Base-by-base conservation (phyloP, 2,888 invertebrate genomes). In the Dicranocentrus wangi region DNA sequence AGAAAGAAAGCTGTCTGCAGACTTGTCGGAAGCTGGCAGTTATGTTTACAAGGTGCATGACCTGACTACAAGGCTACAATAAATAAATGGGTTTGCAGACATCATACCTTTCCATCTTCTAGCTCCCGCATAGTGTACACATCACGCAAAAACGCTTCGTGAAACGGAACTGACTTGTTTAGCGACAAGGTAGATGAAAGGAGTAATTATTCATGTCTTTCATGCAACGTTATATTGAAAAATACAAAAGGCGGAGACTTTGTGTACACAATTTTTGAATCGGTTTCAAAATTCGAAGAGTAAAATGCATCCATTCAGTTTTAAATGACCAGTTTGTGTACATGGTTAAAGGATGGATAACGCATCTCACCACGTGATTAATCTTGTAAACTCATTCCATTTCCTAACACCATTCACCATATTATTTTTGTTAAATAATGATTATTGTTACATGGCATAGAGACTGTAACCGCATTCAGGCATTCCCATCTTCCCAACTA, bases 11-110 rank as follows among this genome's bases (percentile, higher is more conserved):
- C 39, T 39, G 13, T 39, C 7, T 39, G 13, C 39, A 39, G 39
- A 39, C 39, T 39, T 39, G 5, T 5, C 39, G 13, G 13, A 13
- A 8, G 39, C 13, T 39, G 7, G 13, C 51, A 51, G 51, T 51
- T n/a, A n/a, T 58, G 19, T 39, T 39, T 17, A 23, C 32, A 47
- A 61, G 76, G 76, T 76, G 25, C 60, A 76, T 76, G 76, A 76
- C 76, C 76, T 69, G 39, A n/a, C n/a, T n/a, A n/a, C n/a, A n/a
- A n/a, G 28, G 13, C n/a, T 68, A 1, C 51, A 58, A 47, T n/a
- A 66, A 75, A 51, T 51, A 60, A 71, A 28, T 61, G 68, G 61
- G 19, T 76, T 68, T 76, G 21, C 15, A 1, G 75, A 76, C 42
- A 68, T 51, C 61, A 61, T 68, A n/a, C n/a, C n/a, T n/a, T n/a